A percentile compares a stretch with the other conserved stretches of the same genome.
Conservation (phyloP, 2,797 vertebrate species). For the Denticeps clupeoides region DNA sequence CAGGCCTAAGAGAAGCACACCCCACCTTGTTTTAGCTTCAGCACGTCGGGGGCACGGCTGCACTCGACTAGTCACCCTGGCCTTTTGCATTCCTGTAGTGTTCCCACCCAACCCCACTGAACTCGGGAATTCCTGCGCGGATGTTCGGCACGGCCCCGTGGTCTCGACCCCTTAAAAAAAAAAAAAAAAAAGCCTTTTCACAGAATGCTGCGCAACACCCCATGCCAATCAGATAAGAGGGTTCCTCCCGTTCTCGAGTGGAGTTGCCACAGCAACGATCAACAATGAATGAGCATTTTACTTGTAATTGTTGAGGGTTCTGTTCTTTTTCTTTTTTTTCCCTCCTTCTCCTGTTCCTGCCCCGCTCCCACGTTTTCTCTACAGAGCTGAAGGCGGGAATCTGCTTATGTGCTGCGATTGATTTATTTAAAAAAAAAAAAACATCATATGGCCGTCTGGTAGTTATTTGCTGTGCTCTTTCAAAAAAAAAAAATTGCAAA, state of each 20-base stretch:
- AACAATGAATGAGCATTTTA: slow-evolving; percentile 78
- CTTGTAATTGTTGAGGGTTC: slow-evolving; percentile 66
- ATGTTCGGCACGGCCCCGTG: slow-evolving; percentile 47
- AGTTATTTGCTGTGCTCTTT: too few species aligned
- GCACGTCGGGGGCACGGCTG: neutral
- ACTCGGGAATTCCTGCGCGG: slow-evolving; percentile 40
- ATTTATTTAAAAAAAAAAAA: too few species aligned
- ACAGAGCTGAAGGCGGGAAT: too few species aligned
- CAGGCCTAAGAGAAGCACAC: too few species aligned
- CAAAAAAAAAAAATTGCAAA: too few species aligned
- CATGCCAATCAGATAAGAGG: slow-evolving; percentile 62
- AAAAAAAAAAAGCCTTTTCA: slow-evolving; percentile 53
- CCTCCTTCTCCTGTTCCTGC: slow-evolving; percentile 31
- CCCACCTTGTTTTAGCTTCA: neutral
- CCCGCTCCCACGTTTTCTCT: too few species aligned
- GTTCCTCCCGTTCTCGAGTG: slow-evolving; percentile 59
- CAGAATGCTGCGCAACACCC: slow-evolving; percentile 59
- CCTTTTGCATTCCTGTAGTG: neutral
- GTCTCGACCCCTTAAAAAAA: slow-evolving; percentile 42
- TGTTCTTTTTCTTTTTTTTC: slow-evolving; percentile 53
- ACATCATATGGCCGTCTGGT: too few species aligned
- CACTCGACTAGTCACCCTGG: neutral
- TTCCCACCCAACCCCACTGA: slow-evolving; percentile 32
- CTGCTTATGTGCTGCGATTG: too few species aligned
- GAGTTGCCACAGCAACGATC: slow-evolving; percentile 75